Percentiles rank a stretch among this genome's conserved stretches.
These are phyloP conservation scores for Drosophila neutralis DNA, from an alignment of 2,888 invertebrate species.

Conservation along the genomic window DNA sequence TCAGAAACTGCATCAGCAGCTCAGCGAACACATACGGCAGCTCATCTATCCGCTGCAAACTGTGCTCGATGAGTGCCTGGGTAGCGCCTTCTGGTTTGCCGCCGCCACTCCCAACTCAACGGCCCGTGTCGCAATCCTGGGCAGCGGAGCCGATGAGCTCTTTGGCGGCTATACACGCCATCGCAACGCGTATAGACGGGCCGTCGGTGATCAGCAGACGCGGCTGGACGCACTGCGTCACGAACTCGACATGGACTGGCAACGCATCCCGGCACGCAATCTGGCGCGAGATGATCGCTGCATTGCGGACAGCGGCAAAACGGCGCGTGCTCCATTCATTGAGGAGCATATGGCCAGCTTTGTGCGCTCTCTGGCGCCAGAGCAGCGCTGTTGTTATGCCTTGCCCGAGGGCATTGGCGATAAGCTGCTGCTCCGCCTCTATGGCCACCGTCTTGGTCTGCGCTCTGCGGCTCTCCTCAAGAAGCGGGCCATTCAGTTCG, in stretches of 20 bases:
- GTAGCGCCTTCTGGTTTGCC: conserved; percentile 99
- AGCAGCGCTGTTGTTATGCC: conserved; percentile 86
- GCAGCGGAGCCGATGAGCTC: conserved; percentile 98
- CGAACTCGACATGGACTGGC: conserved; percentile 92
- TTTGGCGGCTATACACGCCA: conserved; percentile 97
- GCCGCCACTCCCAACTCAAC: conserved; percentile 84
- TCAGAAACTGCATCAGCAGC: conserved; percentile 87
- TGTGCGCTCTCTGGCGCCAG: conserved; percentile 88
- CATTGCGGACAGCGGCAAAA: conserved; percentile 94
- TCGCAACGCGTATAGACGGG: conserved; percentile 89
- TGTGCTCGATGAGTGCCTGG: conserved; percentile 97
- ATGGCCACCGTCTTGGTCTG: conserved; percentile 89
- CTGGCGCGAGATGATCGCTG: conserved; percentile 97
- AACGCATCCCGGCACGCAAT: conserved; percentile 94
- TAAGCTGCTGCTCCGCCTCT: conserved; percentile 93
- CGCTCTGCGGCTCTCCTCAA: conserved; percentile 88
- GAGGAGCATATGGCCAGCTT: conserved; percentile 90
- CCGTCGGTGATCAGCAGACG: conserved; percentile 84
- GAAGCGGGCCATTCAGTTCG: conserved; percentile 98
- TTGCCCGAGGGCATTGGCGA: conserved; percentile 93
- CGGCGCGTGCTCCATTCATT: conserved; percentile 92
- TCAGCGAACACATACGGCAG: conserved; percentile 88
- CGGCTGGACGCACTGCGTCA: conserved; percentile 86
- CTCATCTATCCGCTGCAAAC: conserved; percentile 94
- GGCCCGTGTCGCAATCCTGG: conserved; percentile 87